Evolutionary conservation across 2,888 invertebrate genomes (phyloP), one percentile per base, ranked within the genome.

Genomic region (Ophioninae sp.): DNA sequence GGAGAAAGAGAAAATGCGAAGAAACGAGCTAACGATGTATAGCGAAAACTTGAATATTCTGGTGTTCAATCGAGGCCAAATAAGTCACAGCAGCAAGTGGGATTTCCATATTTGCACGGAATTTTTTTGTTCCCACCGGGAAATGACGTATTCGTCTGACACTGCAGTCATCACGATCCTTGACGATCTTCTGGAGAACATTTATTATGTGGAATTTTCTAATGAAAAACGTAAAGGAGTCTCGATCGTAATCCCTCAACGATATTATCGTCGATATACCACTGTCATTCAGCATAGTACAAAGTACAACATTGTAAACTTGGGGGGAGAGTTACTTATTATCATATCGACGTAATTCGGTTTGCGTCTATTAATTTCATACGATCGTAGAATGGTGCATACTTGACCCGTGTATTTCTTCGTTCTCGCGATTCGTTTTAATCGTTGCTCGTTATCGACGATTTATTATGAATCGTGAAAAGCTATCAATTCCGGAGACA

Each of bases 61-160:
- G 80, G 70, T 59, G 61, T 82, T 30, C 30, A 82, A 85, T 82
- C 80, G 75, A 85, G 85, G 85, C 61, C 73, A 62, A 65, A 70
- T 50, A 57, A 30, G 23, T 39, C 37, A n/a, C 56, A n/a, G 23
- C 21, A 21, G 41, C 13, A 37, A 44, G 69, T 64, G 59, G 59
- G 65, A 41, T 59, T 44, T 30, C 21, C 23, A 57, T 68, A 77
- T 81, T 77, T 81, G 69, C 73, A 21, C 62, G 73, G 41, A 23
- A 44, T 57, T 30, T 20, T 59, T 62, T 56, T 8, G 23, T 44
- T 67, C 17, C 65, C 3, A 68, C 68, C 62, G 67, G 81, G 75
- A 82, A 81, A 76, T 83, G 78, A 83, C 85, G 82, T 77, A 20
- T 69, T 64, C 57, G n/a, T 13, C 77, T 30, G n/a, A 37, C 21